phyloP scores from a whole-genome alignment of 1,140 invertebrate genomes.

The Meloidogyne floridensis region DNA sequence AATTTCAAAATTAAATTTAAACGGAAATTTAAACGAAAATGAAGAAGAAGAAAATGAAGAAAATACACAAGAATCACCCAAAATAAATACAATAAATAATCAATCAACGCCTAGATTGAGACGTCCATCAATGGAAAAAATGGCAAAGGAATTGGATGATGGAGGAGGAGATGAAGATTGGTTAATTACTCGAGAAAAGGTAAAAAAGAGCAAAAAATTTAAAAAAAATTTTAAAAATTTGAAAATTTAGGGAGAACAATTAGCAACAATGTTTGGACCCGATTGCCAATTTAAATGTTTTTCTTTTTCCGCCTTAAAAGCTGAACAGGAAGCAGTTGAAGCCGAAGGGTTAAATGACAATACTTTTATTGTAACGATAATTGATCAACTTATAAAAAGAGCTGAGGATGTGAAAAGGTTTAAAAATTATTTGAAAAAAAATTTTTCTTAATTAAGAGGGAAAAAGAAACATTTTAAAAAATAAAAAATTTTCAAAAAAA shows the following conservation, averaged over 20 bases:
- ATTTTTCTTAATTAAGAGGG: too few relatives aligned
- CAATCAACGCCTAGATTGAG: constrained; percentile 12
- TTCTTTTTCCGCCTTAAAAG: constrained; percentile 18
- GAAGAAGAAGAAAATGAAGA: not conserved
- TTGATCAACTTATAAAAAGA: constrained; percentile 17
- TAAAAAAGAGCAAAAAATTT: not conserved
- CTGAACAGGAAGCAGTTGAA: not conserved
- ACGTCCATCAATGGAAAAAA: constrained; percentile 26
- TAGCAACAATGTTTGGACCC: constrained; percentile 27
- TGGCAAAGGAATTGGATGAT: constrained; percentile 17
- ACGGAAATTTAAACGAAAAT: constrained; percentile 16
- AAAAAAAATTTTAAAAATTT: not conserved
- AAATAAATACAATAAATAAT: constrained; percentile 22
- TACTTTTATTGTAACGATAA: constrained; percentile 4
- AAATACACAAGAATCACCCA: not conserved
- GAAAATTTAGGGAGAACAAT: constrained; percentile 25
- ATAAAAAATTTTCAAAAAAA: too few relatives aligned
- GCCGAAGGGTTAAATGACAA: not conserved
- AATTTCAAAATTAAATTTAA: constrained; percentile 8
- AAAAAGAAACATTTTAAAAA: too few relatives aligned
- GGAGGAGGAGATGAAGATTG: constrained; percentile 2
- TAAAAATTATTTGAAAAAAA: not conserved
- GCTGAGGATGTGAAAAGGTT: not conserved
- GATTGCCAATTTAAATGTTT: constrained; percentile 35
- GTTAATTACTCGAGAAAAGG: constrained; percentile 7